Evolutionary conservation across 2,113 vertebrate genomes (phyloP).

Genomic region (Cyprinodon variegatus): DNA sequence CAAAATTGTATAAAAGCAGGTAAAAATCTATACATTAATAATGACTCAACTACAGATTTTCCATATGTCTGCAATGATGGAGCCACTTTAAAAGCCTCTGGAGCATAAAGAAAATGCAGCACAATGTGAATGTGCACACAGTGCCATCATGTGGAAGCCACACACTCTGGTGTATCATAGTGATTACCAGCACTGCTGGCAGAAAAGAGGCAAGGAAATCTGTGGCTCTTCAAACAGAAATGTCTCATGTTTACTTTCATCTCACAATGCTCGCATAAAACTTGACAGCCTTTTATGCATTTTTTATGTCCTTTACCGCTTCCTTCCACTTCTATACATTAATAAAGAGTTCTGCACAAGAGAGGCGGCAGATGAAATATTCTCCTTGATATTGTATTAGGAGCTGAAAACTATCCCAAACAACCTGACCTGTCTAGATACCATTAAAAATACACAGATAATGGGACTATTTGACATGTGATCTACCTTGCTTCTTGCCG

Average conservation of each 20-base stretch:
- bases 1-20: conserved; percentile 40
- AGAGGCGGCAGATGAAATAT: conserved; percentile 42
- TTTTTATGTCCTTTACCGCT: conserved; percentile 50
- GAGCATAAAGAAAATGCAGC: conserved; percentile 22
- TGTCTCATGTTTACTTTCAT: conserved; percentile 59
- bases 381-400: conserved; percentile 44
- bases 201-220: conserved; percentile 33
- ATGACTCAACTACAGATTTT: conserved; percentile 32
- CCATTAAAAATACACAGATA: conserved; percentile 14
- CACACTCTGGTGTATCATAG: conserved; percentile 6
- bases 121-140: conserved; percentile 67
- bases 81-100: conserved; percentile 29
- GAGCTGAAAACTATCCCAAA: conserved; percentile 25
- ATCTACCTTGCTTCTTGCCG: conserved; percentile 79
- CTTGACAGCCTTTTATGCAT: conserved; percentile 38
- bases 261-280: conserved; percentile 40
- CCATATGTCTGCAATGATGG: conserved; percentile 8
- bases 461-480: conserved; percentile 10
- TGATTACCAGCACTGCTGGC: conserved; percentile 45
- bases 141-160: conserved; percentile 73
- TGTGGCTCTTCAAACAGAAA: conserved; percentile 48
- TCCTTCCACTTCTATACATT: conserved; percentile 44
- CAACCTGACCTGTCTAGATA: conserved; percentile 16
- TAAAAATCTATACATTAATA: conserved; percentile 53
- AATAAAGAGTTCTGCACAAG: conserved; percentile 39